phyloP scores from a whole-genome alignment of 2,113 vertebrate genomes.

The Alectura lathami region DNA sequence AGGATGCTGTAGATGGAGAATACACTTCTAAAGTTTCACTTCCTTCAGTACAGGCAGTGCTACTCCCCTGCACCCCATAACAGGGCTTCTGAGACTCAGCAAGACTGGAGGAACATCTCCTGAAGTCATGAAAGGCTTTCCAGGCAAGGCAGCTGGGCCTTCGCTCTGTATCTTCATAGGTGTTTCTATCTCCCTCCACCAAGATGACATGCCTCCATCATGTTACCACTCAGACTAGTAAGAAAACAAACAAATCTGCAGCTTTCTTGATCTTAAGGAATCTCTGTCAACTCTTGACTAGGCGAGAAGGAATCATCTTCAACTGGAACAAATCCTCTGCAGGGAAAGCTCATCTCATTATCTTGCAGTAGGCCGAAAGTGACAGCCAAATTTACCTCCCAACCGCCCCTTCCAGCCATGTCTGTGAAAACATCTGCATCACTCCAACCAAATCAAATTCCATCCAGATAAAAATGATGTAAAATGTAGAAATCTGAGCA shows the following conservation, averaged over 20 bases:
- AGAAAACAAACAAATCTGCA: neutral
- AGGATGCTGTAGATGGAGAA: neutral
- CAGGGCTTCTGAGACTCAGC: neutral
- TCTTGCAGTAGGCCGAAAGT: neutral
- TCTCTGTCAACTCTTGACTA: neutral
- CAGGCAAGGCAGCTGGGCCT: neutral
- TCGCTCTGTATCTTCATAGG: rapidly evolving
- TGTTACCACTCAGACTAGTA: neutral
- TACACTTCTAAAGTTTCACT: rapidly evolving
- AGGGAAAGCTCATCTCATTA: neutral
- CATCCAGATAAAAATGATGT: rapidly evolving
- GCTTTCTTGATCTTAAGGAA: neutral
- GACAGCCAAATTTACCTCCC: neutral
- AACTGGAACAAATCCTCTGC: neutral
- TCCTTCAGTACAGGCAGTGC: neutral
- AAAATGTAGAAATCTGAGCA: neutral
- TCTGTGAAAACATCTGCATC: neutral
- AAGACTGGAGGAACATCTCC: neutral
- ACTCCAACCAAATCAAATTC: neutral
- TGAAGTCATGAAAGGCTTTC: neutral
- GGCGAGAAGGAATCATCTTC: neutral
- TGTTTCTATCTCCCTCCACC: neutral
- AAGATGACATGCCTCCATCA: neutral
- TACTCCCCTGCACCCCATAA: neutral
- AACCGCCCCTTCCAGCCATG: neutral